These are phyloP conservation scores for Pipistrellus pipistrellus DNA, from an alignment of 2,797 vertebrate species.

Conservation along the genomic window DNA sequence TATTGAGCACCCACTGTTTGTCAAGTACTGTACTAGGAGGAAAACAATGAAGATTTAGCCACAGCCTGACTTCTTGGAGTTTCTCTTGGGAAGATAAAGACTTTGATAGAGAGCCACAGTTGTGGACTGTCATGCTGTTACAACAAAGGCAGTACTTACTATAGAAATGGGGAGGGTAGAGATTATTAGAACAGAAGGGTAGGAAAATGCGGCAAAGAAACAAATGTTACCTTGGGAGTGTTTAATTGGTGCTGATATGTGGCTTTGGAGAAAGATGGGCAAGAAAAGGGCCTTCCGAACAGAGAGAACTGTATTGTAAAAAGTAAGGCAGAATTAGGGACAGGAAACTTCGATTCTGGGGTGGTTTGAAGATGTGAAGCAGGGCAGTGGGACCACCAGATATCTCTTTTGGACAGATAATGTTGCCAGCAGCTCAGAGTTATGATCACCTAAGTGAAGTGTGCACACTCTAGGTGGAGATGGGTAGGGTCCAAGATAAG, in stretches of 20 bases:
- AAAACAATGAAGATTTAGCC: background rate
- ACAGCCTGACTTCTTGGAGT: background rate
- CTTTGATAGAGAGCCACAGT: background rate
- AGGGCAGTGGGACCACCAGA: background rate
- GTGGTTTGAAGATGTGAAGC: background rate
- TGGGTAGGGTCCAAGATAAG: background rate
- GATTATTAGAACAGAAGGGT: background rate
- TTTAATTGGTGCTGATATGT: constrained; percentile 37
- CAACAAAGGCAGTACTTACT: background rate
- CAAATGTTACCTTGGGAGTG: background rate
- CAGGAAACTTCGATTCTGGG: background rate
- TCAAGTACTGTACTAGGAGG: background rate
- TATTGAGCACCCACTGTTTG: background rate
- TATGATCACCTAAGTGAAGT: background rate
- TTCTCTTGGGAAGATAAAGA: constrained; percentile 21
- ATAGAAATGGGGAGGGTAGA: background rate
- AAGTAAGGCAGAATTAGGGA: background rate
- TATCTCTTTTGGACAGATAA: constrained; percentile 2
- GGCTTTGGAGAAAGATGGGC: background rate
- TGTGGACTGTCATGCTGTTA: background rate
- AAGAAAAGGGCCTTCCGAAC: constrained; percentile 4
- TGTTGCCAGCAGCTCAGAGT: background rate
- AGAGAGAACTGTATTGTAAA: background rate
- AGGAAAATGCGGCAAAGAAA: constrained; percentile 4
- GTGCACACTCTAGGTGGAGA: background rate